A percentile compares a stretch with the other conserved stretches of the same genome.
phyloP scores from a whole-genome alignment of 2,797 vertebrate genomes.

The Neoniphon sammara region DNA sequence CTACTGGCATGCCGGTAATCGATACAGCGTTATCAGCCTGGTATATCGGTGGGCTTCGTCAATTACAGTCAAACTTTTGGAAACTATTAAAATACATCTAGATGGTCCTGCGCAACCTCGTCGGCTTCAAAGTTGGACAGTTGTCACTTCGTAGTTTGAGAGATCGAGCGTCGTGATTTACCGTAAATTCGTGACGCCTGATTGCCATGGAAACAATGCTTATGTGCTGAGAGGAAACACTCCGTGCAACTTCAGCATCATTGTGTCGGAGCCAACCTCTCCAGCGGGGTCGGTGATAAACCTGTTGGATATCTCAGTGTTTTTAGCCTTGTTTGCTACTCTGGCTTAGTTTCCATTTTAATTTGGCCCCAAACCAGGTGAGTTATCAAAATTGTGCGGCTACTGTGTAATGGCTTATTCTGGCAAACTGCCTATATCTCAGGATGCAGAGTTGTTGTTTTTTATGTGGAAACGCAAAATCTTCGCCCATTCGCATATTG shows the following conservation, averaged over 20 bases:
- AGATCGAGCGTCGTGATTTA: constrained; percentile 78
- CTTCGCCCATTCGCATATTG: constrained; percentile 7
- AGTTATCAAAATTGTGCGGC: constrained; percentile 51
- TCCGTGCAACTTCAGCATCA: constrained; percentile 70
- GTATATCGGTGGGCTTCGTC: constrained; percentile 35
- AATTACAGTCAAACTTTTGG: constrained; percentile 58
- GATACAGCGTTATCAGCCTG: constrained; percentile 21
- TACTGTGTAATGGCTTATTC: constrained; percentile 16
- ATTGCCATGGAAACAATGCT: constrained; percentile 87
- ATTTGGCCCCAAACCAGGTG: constrained; percentile 62
- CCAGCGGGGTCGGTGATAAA: constrained; percentile 58
- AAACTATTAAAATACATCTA: constrained; percentile 22
- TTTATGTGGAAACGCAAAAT: neutral
- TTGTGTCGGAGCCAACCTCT: constrained; percentile 44
- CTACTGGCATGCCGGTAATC: constrained; percentile 58
- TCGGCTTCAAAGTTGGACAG: constrained; percentile 44
- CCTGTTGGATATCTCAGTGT: constrained; percentile 70
- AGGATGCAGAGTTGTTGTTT: neutral
- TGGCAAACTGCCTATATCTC: constrained; percentile 17
- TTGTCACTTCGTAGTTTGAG: constrained; percentile 42
- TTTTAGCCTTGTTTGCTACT: constrained; percentile 26
- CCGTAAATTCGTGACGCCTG: constrained; percentile 81
- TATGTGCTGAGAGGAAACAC: constrained; percentile 75
- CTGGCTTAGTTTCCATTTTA: constrained; percentile 48
- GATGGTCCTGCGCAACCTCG: neutral